Evolutionary conservation across 2,113 vertebrate species (phyloP).

Genomic region (Trogon melanurus): DNA sequence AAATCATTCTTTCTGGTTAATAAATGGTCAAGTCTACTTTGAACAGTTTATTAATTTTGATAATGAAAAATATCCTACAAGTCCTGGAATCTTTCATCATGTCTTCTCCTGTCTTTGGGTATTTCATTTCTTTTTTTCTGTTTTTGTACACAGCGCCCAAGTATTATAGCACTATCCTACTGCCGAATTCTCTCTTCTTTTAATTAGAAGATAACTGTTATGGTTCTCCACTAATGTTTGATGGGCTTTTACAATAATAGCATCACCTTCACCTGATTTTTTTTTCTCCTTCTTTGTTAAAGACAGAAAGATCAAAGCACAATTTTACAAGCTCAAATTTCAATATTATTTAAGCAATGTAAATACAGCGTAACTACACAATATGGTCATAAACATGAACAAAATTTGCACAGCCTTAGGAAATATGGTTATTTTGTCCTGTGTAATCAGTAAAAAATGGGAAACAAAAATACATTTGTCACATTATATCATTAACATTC

Average conservation of each 20-base stretch:
- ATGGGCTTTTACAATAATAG: not conserved
- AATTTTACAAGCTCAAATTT: not conserved
- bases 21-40: not conserved
- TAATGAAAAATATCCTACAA: not conserved
- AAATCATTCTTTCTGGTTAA: not conserved
- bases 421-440: not conserved
- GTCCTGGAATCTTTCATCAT: not conserved
- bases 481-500: not conserved
- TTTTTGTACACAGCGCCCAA: not conserved
- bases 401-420: not conserved
- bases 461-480: not conserved
- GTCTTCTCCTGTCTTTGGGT: not conserved
- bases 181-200: not conserved
- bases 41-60: not conserved
- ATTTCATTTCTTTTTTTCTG: not conserved
- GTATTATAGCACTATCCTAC: not conserved
- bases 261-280: not conserved
- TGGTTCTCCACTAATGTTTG: not conserved
- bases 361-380: not conserved
- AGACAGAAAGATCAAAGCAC: not conserved
- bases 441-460: not conserved
- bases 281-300: not conserved
- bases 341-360: not conserved
- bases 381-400: not conserved
- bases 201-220: not conserved